Base-by-base conservation (phyloP, 1,140 invertebrate genomes). In the Trichonephila clavata region DNA sequence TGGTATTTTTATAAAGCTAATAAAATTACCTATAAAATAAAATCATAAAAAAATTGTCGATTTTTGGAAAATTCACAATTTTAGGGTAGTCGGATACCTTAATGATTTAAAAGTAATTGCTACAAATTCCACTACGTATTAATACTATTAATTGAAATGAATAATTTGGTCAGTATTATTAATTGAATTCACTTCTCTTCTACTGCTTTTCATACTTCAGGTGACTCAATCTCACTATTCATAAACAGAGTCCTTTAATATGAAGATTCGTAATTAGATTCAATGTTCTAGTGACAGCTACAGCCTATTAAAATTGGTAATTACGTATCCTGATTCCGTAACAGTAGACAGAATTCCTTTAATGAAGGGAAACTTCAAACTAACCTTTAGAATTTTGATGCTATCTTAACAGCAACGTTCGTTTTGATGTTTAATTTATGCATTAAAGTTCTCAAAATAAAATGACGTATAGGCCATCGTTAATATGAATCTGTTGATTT, bases 191-290 rank as follows among this genome's bases (percentile, higher is more conserved):
- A 50, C 27, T 16, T 77, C 71, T 77, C 71, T 77, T 77, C 71
- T 27, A 77, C 14, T 27, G 71, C 71, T 13, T 77, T 77, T 77
- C 27, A 77, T 77, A 77, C 71, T 77, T 32, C 71, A 39, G 10
- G 16, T 77, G 24, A 77, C 71, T 77, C 24, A 18, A 77, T 77
- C 27, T 24, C 27, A 14, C 43, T 57, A 43, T 57, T 59, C 43
- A 57, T 83, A 83, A 57, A 24, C 39, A 57, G n/a, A n/a, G 39
- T 27, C 7, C 81, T 83, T 8, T 27, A 83, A 83, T 21, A 43
- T 83, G 81, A 83, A 83, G 43, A 83, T 57, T 83, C 81, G 24
- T 83, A 83, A 83, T 57, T 57, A 83, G 81, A 83, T 83, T 20
- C 16, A 59, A 20, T 59, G 43, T 43, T 83, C 81, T 59, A 57